These are phyloP conservation scores for Pseudorhiza aurosa DNA, from an alignment of 30 jellyfish, hydroid and myxozoan species.

Conservation along the genomic window DNA sequence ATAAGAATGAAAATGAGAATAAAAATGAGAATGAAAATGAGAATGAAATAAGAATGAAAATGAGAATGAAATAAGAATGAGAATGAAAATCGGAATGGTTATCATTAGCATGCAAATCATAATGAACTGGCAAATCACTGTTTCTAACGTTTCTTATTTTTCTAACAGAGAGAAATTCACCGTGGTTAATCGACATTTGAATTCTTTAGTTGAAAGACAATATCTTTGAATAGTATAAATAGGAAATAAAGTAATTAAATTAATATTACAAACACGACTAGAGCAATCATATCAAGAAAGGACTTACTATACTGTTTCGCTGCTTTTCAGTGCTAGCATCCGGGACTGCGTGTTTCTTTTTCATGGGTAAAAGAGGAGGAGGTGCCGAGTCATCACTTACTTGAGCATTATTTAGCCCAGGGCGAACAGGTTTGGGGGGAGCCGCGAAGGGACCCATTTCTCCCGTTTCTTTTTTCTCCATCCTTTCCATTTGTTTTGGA, in stretches of 20 bases:
- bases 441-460: neutral
- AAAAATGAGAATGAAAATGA: neutral
- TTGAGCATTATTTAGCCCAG: neutral
- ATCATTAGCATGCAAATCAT: neutral
- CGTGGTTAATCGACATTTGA: too few relatives aligned
- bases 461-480: neutral
- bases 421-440: conserved; percentile 55
- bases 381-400: conserved; percentile 36
- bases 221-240: neutral
- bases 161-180: too few relatives aligned
- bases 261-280: neutral
- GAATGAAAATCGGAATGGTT: neutral
- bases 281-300: too few relatives aligned
- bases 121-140: neutral
- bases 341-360: conserved; percentile 18
- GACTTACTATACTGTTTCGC: neutral
- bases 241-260: neutral
- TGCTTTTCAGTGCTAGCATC: conserved; percentile 27
- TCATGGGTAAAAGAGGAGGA: conserved; percentile 31
- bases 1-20: neutral
- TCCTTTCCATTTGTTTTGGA: conserved; percentile 59
- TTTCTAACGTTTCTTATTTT: too few relatives aligned
- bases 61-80: neutral
- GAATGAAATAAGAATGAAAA: neutral
- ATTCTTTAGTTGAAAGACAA: too few relatives aligned